phyloP scores from a whole-genome alignment of 2,113 vertebrate species.

The Grallaria varia region DNA sequence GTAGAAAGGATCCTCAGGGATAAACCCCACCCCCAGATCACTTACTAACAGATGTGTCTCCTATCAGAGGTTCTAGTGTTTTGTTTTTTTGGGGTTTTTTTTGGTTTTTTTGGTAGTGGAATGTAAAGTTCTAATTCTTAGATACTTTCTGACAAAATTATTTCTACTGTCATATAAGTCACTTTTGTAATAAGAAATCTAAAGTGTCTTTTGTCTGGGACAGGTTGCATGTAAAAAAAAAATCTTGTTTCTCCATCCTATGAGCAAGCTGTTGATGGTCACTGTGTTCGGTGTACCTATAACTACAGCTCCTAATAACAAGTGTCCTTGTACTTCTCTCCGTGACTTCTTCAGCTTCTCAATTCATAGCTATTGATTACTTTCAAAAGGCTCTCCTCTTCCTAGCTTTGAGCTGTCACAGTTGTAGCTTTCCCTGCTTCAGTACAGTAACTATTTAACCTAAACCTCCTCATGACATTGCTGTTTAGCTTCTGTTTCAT shows the following conservation, averaged over 20 bases:
- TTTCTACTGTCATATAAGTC: not conserved
- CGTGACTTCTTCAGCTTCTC: not conserved
- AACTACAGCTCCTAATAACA: not conserved
- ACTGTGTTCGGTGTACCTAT: not conserved
- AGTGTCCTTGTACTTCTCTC: not conserved
- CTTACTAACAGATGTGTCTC: not conserved
- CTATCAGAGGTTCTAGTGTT: not conserved
- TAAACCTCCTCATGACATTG: not conserved
- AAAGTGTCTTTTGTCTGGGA: not conserved
- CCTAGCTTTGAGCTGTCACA: not conserved
- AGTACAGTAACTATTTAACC: not conserved
- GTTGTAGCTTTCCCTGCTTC: not conserved
- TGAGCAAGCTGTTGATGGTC: not conserved
- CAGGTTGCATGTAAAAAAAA: not conserved
- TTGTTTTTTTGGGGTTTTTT: not conserved
- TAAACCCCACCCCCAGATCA: not conserved
- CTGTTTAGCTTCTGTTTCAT: not conserved
- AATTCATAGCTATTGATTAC: not conserved
- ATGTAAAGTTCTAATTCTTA: not conserved
- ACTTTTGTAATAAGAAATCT: conserved; percentile 2
- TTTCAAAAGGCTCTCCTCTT: not conserved
- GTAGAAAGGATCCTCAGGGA: not conserved
- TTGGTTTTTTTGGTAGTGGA: not conserved
- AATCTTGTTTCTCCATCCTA: not conserved
- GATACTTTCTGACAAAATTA: not conserved